Evolutionary conservation across 2,888 invertebrate species (phyloP).

Genomic region (Minunthozetes semirufus): DNA sequence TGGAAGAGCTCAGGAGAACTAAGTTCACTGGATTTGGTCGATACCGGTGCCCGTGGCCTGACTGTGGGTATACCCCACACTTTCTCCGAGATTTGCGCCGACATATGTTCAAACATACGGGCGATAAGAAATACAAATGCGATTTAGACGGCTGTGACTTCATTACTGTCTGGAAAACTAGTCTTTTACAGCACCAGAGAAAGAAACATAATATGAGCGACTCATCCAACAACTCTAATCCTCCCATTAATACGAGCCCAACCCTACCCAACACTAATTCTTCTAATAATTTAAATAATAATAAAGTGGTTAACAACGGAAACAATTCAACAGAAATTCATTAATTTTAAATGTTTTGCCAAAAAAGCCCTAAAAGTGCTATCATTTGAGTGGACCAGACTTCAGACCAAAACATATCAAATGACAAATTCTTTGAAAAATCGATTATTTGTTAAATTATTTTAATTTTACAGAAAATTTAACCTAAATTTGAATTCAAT

Average conservation of each 20-base stretch:
- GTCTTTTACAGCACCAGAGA: constrained; percentile 22
- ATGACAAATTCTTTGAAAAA: no score
- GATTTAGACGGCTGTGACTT: constrained; percentile 15
- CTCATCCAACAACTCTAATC: background rate
- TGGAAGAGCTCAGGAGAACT: background rate
- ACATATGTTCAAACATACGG: constrained; percentile 30
- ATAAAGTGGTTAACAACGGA: no score
- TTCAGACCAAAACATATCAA: no score
- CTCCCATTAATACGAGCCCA: background rate
- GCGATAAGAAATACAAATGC: constrained; percentile 30
- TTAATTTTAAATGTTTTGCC: no score
- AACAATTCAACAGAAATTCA: no score
- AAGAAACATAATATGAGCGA: constrained; percentile 12
- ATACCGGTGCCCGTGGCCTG: constrained; percentile 30
- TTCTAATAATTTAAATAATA: no score
- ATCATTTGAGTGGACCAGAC: no score
- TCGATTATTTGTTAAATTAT: no score
- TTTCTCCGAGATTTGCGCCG: constrained; percentile 23
- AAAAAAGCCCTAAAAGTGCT: no score
- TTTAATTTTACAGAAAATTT: no score
- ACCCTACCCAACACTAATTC: background rate
- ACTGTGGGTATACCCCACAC: constrained; percentile 28
- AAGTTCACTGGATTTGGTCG: constrained; percentile 1
- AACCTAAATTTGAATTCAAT: no score
- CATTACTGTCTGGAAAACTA: constrained; percentile 23